phyloP scores from a whole-genome alignment of 2,797 vertebrate species.

The Rhinoraja longicauda region DNA sequence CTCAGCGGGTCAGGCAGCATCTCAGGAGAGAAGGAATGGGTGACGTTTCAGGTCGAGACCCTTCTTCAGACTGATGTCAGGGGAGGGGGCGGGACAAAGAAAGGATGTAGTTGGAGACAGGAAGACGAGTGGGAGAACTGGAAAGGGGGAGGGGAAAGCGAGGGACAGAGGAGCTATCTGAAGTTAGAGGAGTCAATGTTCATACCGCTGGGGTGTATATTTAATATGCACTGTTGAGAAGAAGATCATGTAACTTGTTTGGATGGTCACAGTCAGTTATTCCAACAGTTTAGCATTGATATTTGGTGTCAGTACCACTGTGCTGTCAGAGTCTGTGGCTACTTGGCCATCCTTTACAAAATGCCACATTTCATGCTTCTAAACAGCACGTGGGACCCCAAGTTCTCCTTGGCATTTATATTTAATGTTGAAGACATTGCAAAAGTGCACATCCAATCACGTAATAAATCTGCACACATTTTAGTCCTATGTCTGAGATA shows the following conservation, averaged over 20 bases:
- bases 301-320: neutral
- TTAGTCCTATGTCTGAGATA: neutral
- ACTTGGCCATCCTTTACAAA: neutral
- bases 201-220: no score
- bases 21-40: no score
- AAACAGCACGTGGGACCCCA: neutral
- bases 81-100: no score
- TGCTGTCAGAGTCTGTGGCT: neutral
- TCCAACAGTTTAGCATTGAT: neutral
- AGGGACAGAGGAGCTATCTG: no score
- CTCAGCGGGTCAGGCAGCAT: no score
- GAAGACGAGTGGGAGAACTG: no score
- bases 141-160: no score
- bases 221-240: neutral
- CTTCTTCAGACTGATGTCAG: no score
- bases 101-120: no score
- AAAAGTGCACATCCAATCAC: neutral
- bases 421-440: neutral
- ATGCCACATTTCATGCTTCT: neutral
- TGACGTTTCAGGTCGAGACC: no score
- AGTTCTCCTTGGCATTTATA: neutral
- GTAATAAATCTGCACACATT: neutral
- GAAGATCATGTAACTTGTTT: neutral
- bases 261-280: neutral
- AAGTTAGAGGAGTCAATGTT: no score